phyloP scores from a whole-genome alignment of 1,140 invertebrate genomes.

The Hydropsyche tenuis region DNA sequence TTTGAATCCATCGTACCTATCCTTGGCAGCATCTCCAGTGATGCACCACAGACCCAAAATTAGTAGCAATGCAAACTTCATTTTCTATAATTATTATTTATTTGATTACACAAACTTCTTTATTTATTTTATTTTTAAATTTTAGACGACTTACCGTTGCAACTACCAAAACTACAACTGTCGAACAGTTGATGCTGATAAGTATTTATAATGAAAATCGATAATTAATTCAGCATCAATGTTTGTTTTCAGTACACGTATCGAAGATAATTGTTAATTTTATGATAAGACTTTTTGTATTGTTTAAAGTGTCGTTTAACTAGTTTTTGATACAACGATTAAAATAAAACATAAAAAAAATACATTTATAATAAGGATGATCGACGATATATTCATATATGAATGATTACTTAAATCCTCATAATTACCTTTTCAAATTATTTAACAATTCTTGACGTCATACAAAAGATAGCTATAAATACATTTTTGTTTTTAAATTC shows the following conservation, averaged over 20 bases:
- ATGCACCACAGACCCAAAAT: conserved; percentile 29
- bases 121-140: not conserved
- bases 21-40: not conserved
- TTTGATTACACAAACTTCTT: not conserved
- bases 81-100: conserved; percentile 14
- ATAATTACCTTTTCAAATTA: no score
- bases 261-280: not conserved
- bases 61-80: conserved; percentile 39
- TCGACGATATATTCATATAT: no score
- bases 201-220: not conserved
- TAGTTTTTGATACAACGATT: no score
- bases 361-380: no score
- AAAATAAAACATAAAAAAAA: no score
- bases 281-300: not conserved
- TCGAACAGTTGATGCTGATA: not conserved
- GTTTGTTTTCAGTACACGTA: not conserved
- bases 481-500: no score
- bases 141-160: conserved; percentile 7
- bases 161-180: not conserved
- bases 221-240: conserved; percentile 1
- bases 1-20: conserved; percentile 39
- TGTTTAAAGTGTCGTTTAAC: conserved; percentile 5
- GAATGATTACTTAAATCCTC: no score
- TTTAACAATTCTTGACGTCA: no score
- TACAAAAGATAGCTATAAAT: no score